Conservation (phyloP, 2,113 vertebrate genomes). For the Rutilus rutilus region DNA sequence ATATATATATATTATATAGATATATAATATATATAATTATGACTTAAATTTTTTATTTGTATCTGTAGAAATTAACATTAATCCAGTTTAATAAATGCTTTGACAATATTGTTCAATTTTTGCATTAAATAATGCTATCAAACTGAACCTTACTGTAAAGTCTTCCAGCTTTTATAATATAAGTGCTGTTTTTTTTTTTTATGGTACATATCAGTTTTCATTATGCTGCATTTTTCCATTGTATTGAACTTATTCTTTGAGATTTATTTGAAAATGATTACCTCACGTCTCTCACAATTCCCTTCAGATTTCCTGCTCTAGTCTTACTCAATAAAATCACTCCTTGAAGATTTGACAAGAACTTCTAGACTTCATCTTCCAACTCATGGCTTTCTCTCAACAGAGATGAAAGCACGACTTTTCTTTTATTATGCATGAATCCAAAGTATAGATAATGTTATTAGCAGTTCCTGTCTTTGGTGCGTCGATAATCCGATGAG, state of each 20-base stretch:
- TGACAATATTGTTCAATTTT: background rate
- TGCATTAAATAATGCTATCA: background rate
- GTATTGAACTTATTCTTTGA: background rate
- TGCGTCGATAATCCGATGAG: background rate
- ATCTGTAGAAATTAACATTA: background rate
- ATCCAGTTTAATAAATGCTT: background rate
- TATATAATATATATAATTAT: background rate
- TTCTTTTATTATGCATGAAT: background rate
- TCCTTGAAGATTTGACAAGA: background rate
- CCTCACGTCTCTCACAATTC: constrained; percentile 3
- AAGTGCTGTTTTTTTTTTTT: background rate
- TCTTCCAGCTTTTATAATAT: background rate
- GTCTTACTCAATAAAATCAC: background rate
- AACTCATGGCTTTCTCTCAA: background rate
- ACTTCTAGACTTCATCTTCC: background rate
- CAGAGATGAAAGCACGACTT: background rate
- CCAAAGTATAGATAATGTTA: background rate
- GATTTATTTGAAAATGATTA: background rate
- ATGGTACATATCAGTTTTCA: background rate
- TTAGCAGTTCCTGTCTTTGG: background rate
- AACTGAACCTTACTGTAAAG: background rate
- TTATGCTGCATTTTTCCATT: background rate
- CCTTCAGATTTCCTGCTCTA: background rate
- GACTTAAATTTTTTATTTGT: background rate
- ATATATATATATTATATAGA: too few species aligned